A percentile compares a stretch with the other conserved stretches of the same genome.
phyloP scores from a whole-genome alignment of 2,797 vertebrate genomes.

The Chelonia mydas region DNA sequence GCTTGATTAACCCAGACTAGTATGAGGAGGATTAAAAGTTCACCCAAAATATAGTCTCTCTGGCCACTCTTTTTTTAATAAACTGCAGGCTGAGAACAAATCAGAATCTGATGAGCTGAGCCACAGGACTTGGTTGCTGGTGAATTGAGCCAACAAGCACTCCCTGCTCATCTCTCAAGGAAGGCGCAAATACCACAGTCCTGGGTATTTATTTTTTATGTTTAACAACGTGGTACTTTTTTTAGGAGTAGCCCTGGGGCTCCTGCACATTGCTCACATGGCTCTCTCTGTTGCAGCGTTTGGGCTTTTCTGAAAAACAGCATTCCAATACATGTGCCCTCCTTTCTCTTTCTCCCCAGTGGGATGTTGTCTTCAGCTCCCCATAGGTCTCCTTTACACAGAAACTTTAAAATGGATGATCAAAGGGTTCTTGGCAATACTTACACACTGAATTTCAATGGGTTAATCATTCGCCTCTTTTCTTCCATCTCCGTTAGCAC shows the following conservation, averaged over 20 bases:
- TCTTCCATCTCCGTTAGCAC: not conserved
- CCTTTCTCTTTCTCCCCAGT: not conserved
- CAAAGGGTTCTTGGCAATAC: not conserved
- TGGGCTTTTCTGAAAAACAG: not conserved
- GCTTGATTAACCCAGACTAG: not conserved
- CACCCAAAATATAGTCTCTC: not conserved
- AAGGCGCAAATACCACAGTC: not conserved
- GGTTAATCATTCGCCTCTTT: not conserved
- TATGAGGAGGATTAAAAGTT: not conserved
- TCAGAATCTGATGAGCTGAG: not conserved
- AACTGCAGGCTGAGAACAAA: not conserved
- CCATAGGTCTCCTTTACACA: not conserved
- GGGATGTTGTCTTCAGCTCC: not conserved
- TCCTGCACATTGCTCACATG: not conserved
- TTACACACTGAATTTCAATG: fast-evolving
- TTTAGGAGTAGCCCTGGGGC: not conserved
- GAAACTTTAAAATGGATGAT: not conserved
- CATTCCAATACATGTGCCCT: not conserved
- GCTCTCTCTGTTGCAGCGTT: not conserved
- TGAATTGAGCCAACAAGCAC: fast-evolving
- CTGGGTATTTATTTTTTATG: not conserved
- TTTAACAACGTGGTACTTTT: not conserved
- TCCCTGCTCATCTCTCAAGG: fast-evolving
- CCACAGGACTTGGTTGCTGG: not conserved
- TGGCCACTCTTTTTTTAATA: not conserved